Percentiles rank a stretch among this genome's conserved stretches.
Conservation (phyloP, 1,140 invertebrate genomes). For the Colletes gigas region DNA sequence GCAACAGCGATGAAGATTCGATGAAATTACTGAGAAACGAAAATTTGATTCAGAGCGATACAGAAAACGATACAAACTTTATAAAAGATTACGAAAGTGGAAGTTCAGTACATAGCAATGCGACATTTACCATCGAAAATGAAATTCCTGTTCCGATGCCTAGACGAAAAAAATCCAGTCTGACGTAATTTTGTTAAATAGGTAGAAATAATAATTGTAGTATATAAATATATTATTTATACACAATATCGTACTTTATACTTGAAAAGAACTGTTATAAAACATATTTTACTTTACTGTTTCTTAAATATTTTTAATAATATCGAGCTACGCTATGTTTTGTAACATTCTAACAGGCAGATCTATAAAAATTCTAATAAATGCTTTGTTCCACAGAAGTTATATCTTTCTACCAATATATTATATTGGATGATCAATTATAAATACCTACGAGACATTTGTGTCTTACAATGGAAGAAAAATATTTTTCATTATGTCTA, state of each 20-base stretch:
- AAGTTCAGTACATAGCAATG: slow-evolving; percentile 69
- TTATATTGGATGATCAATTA: not conserved
- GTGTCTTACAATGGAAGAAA: not conserved
- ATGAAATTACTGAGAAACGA: slow-evolving; percentile 34
- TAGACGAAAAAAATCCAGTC: slow-evolving; percentile 44
- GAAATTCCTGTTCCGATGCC: slow-evolving; percentile 69
- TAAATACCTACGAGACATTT: not conserved
- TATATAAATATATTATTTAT: slow-evolving; percentile 11
- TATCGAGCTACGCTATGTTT: slow-evolving; percentile 5
- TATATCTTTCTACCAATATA: not conserved
- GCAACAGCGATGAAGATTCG: slow-evolving; percentile 43
- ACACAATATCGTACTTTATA: slow-evolving; percentile 10
- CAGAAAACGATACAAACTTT: slow-evolving; percentile 31
- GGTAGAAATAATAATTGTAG: not conserved
- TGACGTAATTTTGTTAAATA: slow-evolving; percentile 10
- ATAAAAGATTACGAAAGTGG: slow-evolving; percentile 42
- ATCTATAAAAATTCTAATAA: not conserved
- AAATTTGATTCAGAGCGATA: slow-evolving; percentile 44
- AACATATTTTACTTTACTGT: not conserved
- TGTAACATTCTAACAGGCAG: not conserved
- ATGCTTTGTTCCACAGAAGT: not conserved
- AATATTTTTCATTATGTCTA: not conserved
- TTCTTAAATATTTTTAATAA: not conserved
- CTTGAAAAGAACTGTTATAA: not conserved
- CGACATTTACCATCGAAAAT: slow-evolving; percentile 75